Evolutionary conservation across 2,888 invertebrate genomes (phyloP).

Genomic region (Amphiduros pacificus): DNA sequence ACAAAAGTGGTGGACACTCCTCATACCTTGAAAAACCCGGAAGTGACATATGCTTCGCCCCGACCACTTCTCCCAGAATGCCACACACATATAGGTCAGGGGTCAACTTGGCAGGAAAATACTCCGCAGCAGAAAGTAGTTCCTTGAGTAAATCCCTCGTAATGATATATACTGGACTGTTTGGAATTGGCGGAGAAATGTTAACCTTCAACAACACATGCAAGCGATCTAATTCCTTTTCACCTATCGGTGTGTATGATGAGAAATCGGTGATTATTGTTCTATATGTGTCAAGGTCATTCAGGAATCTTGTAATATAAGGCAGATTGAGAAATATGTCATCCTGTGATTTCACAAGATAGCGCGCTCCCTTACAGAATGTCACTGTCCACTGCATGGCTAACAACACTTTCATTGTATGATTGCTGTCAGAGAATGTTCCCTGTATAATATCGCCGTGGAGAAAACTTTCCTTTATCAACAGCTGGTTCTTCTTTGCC

Average conservation of each 20-base stretch:
- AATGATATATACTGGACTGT: conserved; percentile 31
- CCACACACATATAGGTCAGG: conserved; percentile 35
- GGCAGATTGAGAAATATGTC: conserved; percentile 34
- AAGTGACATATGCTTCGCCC: conserved; percentile 28
- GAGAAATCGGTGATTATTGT: conserved; percentile 25
- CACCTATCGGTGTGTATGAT: conserved; percentile 19
- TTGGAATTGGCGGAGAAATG: conserved; percentile 27
- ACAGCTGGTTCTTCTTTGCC: conserved; percentile 8
- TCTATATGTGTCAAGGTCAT: background rate
- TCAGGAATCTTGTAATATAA: conserved; percentile 18
- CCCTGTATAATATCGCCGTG: conserved; percentile 29
- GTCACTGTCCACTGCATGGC: conserved; percentile 28
- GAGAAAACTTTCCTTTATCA: conserved; percentile 15
- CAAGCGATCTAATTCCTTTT: too few relatives aligned
- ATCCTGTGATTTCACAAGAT: conserved; percentile 33
- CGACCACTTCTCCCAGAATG: conserved; percentile 28
- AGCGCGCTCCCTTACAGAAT: conserved; percentile 23
- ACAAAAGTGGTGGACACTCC: too few relatives aligned
- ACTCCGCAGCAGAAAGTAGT: conserved; percentile 25
- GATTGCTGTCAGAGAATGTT: conserved; percentile 28
- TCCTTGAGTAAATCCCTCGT: conserved; percentile 24
- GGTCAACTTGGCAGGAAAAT: conserved; percentile 31
- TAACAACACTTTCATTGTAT: conserved; percentile 33
- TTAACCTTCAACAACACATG: conserved; percentile 28
- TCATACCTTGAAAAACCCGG: too few relatives aligned